Percentiles rank a stretch among this genome's conserved stretches.
These are phyloP conservation scores for Magallana angulata DNA, from an alignment of 1,140 invertebrate species.

Conservation along the genomic window DNA sequence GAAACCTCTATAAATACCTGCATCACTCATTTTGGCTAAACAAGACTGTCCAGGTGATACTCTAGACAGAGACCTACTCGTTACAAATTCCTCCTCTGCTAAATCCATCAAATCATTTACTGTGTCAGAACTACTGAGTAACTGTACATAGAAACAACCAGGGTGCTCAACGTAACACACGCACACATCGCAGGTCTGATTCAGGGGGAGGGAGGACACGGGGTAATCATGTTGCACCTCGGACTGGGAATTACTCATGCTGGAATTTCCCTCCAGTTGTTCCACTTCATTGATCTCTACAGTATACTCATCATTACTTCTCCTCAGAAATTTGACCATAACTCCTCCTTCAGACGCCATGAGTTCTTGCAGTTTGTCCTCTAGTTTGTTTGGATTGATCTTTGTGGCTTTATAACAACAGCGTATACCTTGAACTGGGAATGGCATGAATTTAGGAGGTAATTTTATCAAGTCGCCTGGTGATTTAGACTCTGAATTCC, in stretches of 20 bases:
- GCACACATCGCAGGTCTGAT: slow-evolving; percentile 61
- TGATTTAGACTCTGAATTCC: slow-evolving; percentile 75
- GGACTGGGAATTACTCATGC: background rate
- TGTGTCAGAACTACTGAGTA: slow-evolving; percentile 57
- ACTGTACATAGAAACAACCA: slow-evolving; percentile 61
- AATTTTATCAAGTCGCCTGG: slow-evolving; percentile 58
- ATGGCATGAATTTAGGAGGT: slow-evolving; percentile 56
- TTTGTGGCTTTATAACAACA: slow-evolving; percentile 60
- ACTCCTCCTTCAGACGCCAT: slow-evolving; percentile 53
- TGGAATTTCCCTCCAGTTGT: slow-evolving; percentile 14
- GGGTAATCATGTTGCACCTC: slow-evolving; percentile 46
- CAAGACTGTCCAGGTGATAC: slow-evolving; percentile 81
- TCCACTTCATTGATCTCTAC: slow-evolving; percentile 62
- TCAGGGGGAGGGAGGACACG: slow-evolving; percentile 47
- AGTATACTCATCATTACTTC: slow-evolving; percentile 53
- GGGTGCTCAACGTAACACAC: slow-evolving; percentile 61
- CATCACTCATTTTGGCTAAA: slow-evolving; percentile 85
- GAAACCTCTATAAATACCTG: slow-evolving; percentile 88
- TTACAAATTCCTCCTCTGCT: slow-evolving; percentile 53
- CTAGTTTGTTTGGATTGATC: slow-evolving; percentile 50
- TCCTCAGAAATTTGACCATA: slow-evolving; percentile 52
- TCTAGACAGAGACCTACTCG: slow-evolving; percentile 47
- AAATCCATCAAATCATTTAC: slow-evolving; percentile 60
- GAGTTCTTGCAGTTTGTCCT: slow-evolving; percentile 61
- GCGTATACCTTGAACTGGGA: slow-evolving; percentile 59